A percentile compares a stretch with the other conserved stretches of the same genome.
Evolutionary conservation across 1,140 invertebrate species (phyloP).

Genomic region (Choristoneura fumiferana): DNA sequence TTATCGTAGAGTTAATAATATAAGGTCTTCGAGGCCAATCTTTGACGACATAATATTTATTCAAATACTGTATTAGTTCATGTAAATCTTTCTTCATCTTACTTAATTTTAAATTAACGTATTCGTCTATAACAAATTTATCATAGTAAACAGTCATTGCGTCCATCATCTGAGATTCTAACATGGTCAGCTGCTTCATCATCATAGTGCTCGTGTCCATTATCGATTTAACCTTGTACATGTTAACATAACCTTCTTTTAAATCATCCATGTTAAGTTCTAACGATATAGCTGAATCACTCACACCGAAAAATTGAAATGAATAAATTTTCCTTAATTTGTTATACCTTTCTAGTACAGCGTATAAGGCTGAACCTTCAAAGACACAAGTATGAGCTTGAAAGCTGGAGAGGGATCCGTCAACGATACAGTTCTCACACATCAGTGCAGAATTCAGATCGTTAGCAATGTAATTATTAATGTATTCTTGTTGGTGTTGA

Average conservation of each 20-base stretch:
- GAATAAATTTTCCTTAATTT: no score
- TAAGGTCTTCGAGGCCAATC: conserved; percentile 33
- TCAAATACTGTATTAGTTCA: conserved; percentile 30
- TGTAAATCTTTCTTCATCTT: conserved; percentile 30
- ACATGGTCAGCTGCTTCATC: conserved; percentile 26
- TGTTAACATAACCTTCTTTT: conserved; percentile 37
- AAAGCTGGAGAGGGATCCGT: no score
- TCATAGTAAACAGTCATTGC: conserved; percentile 37
- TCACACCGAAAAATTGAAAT: no score
- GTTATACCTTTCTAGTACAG: no score
- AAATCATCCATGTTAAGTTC: conserved; percentile 14
- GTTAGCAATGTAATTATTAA: conserved; percentile 24
- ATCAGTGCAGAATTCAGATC: conserved; percentile 19
- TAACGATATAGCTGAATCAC: no score
- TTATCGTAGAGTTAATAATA: no score
- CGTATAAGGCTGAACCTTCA: no score
- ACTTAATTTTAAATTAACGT: conserved; percentile 41
- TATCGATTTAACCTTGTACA: conserved; percentile 27
- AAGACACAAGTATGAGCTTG: no score
- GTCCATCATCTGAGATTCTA: conserved; percentile 31
- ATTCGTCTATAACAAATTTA: conserved; percentile 39
- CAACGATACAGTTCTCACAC: no score
- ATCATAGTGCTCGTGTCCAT: conserved; percentile 33
- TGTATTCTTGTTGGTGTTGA: not conserved
- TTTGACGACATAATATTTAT: conserved; percentile 23